Evolutionary conservation across 2,797 vertebrate species (phyloP).

Genomic region (Girardinus metallicus): DNA sequence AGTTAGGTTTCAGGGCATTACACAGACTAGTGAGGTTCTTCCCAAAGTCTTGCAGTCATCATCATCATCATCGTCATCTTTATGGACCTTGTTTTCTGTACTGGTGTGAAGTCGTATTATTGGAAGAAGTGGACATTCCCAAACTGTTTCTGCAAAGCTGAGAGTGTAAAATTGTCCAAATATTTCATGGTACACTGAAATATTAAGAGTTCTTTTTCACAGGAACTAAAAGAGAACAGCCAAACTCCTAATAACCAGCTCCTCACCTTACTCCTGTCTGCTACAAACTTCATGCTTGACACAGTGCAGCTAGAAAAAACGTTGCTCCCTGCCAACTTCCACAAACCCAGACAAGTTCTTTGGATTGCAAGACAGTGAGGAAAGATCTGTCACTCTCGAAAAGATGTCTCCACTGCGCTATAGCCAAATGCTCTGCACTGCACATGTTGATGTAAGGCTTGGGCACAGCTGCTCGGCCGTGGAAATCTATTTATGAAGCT

Average conservation of each 20-base stretch:
- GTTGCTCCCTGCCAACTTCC: background rate
- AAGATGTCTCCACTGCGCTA: background rate
- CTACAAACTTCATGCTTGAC: background rate
- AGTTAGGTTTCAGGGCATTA: background rate
- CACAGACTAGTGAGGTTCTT: background rate
- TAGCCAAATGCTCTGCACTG: background rate
- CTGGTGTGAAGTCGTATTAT: background rate
- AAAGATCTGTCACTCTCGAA: background rate
- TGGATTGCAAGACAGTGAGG: background rate
- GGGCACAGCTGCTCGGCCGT: background rate
- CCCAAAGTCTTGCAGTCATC: background rate
- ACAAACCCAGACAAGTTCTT: background rate
- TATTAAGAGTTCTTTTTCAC: background rate
- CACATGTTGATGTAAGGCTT: background rate
- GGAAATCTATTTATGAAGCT: background rate
- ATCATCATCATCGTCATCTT: background rate
- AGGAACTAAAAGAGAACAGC: background rate
- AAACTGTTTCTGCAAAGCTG: background rate
- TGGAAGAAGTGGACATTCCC: background rate
- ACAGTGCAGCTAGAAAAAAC: background rate
- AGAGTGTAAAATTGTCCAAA: background rate
- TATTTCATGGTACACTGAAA: background rate
- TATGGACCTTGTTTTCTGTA: background rate
- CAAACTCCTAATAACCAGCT: background rate
- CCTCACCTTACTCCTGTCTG: background rate